phyloP scores from a whole-genome alignment of 92 coral and sea anemone species.

The Muricea muricata region DNA sequence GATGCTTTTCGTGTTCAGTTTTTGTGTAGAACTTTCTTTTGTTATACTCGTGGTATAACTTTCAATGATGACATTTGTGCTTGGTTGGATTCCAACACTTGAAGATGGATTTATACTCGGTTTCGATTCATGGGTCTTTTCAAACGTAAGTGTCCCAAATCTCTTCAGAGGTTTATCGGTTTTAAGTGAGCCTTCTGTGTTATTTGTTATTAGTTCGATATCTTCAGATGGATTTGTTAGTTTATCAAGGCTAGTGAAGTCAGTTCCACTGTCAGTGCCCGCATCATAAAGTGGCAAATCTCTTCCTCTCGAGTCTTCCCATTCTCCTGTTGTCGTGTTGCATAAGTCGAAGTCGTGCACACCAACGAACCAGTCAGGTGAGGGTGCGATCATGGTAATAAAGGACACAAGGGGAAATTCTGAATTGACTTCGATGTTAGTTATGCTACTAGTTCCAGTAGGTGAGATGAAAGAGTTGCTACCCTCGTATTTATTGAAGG shows the following conservation, averaged over 20 bases:
- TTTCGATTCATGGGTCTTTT: not conserved
- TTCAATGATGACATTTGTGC: not conserved
- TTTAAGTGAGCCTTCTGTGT: conserved; percentile 33
- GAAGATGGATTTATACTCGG: not conserved
- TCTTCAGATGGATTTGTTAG: conserved; percentile 14
- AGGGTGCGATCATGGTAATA: conserved; percentile 47
- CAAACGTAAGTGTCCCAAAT: conserved; percentile 22
- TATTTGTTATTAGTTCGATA: conserved; percentile 29
- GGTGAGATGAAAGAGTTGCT: not conserved
- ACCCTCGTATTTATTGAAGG: not conserved
- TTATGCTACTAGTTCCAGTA: not conserved
- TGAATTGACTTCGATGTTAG: conserved; percentile 16
- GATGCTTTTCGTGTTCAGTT: not conserved
- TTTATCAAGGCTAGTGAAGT: not conserved
- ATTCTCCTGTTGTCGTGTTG: conserved; percentile 10
- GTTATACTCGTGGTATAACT: not conserved
- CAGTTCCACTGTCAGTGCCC: conserved; percentile 46
- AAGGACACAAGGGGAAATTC: conserved; percentile 45
- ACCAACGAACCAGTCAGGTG: conserved; percentile 56
- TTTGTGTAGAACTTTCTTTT: not conserved
- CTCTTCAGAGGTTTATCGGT: not conserved
- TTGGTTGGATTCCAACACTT: too few species aligned
- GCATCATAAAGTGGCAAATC: conserved; percentile 28
- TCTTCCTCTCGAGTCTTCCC: not conserved
- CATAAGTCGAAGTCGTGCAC: conserved; percentile 38